Evolutionary conservation across 2,797 vertebrate genomes (phyloP).

Genomic region (Muraenolepis orangiensis): DNA sequence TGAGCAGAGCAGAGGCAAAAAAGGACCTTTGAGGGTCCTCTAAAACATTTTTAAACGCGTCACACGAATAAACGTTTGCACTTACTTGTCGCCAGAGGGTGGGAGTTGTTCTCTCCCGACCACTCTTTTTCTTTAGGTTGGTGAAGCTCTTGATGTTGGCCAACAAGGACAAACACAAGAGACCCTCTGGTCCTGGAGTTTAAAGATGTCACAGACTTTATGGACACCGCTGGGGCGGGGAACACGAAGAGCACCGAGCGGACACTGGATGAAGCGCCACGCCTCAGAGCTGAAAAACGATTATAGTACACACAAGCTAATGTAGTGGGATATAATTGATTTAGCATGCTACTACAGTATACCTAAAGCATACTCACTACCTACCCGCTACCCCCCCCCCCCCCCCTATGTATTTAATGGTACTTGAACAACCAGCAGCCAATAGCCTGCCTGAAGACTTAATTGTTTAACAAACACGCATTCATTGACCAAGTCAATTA

Average conservation of each 20-base stretch:
- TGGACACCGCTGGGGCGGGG: conserved; percentile 42
- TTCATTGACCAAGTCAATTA: conserved; percentile 40
- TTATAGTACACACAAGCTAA: conserved; percentile 56
- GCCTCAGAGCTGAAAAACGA: conserved; percentile 16
- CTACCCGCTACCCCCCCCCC: conserved; percentile 56
- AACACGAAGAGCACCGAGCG: conserved; percentile 34
- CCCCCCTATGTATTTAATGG: conserved; percentile 68
- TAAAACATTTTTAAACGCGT: conserved; percentile 34
- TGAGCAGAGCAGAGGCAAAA: conserved; percentile 70
- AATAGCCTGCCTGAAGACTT: conserved; percentile 44
- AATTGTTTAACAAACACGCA: conserved; percentile 35
- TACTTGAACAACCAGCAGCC: conserved; percentile 59
- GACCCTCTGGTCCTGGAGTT: conserved; percentile 59
- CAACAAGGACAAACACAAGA: conserved; percentile 40
- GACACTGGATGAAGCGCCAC: conserved; percentile 52
- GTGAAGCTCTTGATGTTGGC: conserved; percentile 68
- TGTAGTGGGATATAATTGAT: conserved; percentile 72
- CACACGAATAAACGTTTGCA: conserved; percentile 68
- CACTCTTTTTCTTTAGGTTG: conserved; percentile 47
- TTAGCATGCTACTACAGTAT: conserved; percentile 75
- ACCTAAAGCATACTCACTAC: conserved; percentile 71
- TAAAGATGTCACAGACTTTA: conserved; percentile 34
- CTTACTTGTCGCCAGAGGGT: conserved; percentile 59
- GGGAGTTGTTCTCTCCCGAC: conserved; percentile 28
- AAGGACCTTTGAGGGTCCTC: conserved; percentile 51